A percentile compares a stretch with the other conserved stretches of the same genome.
Conservation (phyloP, 2,797 vertebrate genomes). For the Varecia variegata region DNA sequence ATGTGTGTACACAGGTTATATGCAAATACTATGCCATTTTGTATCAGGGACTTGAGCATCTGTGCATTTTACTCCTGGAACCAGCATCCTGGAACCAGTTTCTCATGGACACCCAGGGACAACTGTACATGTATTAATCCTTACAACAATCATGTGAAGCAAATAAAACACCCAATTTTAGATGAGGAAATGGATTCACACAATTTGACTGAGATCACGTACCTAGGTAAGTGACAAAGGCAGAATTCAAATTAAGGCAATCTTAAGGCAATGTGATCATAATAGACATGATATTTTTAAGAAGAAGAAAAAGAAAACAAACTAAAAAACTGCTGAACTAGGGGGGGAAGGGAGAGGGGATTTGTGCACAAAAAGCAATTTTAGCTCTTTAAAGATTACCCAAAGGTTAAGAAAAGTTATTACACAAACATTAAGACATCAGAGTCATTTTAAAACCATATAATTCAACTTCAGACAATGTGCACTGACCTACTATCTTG, state of each 20-base stretch:
- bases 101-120: neutral
- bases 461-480: neutral
- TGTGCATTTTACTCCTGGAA: neutral
- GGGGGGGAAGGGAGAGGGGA: neutral
- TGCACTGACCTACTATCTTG: neutral
- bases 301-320: constrained; percentile 13
- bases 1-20: neutral
- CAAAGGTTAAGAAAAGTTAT: constrained; percentile 31
- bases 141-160: neutral
- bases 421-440: neutral
- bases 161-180: constrained; percentile 4
- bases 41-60: neutral
- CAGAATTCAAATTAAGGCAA: neutral
- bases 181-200: neutral
- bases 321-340: constrained; percentile 4
- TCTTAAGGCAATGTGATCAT: neutral
- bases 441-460: neutral
- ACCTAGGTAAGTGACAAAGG: neutral
- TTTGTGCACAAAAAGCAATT: constrained; percentile 34
- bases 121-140: neutral
- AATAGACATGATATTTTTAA: constrained; percentile 7
- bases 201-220: neutral
- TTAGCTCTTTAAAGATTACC: neutral
- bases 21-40: neutral
- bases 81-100: neutral